Conservation (phyloP, 2,113 vertebrate genomes). For the Dicaeum eximium region DNA sequence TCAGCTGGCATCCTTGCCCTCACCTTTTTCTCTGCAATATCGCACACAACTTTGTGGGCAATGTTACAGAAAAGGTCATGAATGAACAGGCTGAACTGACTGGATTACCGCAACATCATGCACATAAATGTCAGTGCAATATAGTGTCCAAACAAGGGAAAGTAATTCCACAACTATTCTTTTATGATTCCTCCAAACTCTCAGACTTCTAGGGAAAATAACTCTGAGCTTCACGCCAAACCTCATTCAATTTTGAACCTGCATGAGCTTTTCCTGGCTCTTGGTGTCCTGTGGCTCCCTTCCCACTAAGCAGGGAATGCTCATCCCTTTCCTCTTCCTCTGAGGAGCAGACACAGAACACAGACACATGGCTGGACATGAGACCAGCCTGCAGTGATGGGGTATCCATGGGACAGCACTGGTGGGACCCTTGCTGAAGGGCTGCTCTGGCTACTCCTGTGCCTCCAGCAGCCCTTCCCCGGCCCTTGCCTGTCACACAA, state of each 20-base stretch:
- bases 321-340: background rate
- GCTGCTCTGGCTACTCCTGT: background rate
- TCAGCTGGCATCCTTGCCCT: background rate
- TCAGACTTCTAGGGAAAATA: background rate
- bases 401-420: rapidly evolving
- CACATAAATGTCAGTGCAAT: background rate
- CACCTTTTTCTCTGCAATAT: background rate
- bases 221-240: background rate
- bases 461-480: background rate
- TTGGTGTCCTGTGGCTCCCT: background rate
- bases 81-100: background rate
- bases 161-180: background rate
- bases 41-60: background rate
- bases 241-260: background rate
- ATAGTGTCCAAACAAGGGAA: background rate
- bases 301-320: rapidly evolving
- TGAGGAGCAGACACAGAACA: background rate
- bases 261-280: background rate
- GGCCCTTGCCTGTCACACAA: background rate
- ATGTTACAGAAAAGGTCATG: constrained; percentile 13
- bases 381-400: background rate
- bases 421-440: rapidly evolving
- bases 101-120: background rate
- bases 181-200: background rate
- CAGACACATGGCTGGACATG: background rate